Percentiles rank a stretch among this genome's conserved stretches.
These are phyloP conservation scores for Onychomys leucogaster DNA, from an alignment of 2,797 vertebrate species.

Conservation along the genomic window DNA sequence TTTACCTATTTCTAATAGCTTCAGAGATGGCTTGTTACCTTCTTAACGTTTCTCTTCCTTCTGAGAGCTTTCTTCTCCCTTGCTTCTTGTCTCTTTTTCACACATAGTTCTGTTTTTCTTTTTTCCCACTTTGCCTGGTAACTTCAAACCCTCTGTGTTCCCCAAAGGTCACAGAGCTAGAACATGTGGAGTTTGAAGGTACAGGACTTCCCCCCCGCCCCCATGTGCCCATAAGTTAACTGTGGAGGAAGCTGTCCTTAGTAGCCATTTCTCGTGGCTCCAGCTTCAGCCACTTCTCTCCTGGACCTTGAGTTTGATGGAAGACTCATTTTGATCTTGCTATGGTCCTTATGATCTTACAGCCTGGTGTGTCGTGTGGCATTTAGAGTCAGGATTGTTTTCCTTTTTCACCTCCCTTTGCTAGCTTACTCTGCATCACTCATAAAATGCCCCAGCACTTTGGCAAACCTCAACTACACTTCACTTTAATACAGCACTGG, in stretches of 20 bases:
- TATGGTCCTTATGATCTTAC: background rate
- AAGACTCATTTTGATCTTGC: background rate
- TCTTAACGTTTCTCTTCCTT: background rate
- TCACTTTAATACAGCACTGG: background rate
- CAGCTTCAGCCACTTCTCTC: background rate
- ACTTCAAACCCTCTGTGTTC: background rate
- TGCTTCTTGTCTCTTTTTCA: constrained; percentile 4
- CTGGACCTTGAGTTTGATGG: background rate
- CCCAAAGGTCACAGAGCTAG: background rate
- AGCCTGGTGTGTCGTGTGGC: background rate
- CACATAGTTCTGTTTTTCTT: background rate
- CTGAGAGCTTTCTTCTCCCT: background rate
- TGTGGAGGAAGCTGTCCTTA: background rate
- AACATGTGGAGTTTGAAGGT: background rate
- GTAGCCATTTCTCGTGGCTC: background rate
- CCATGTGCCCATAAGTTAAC: background rate
- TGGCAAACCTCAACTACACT: background rate
- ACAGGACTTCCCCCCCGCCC: background rate
- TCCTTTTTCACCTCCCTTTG: background rate
- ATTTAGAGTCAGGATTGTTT: background rate
- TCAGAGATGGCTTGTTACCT: background rate
- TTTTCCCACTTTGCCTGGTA: background rate
- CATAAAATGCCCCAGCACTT: constrained; percentile 12
- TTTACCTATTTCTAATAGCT: background rate
- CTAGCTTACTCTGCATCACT: background rate